Evolutionary conservation across 2,888 invertebrate genomes (phyloP).

Genomic region (Melinaea menophilus): DNA sequence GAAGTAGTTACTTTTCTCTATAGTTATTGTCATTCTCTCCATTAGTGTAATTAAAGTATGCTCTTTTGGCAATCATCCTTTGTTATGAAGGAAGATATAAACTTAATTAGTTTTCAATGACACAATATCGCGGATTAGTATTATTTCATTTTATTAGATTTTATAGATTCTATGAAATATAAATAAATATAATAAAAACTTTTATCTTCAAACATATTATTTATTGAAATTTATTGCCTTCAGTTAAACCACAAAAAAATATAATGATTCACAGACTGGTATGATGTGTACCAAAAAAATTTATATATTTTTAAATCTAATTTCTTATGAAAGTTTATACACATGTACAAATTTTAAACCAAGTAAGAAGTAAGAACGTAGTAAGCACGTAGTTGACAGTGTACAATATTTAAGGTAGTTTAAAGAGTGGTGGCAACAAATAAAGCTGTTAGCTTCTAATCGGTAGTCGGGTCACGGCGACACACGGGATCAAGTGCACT

Average conservation of each 20-base stretch:
- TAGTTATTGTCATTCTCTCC: conserved; percentile 87
- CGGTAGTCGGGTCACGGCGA: conserved; percentile 69
- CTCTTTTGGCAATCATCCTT: conserved; percentile 53
- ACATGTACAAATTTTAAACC: neutral
- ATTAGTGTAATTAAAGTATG: conserved; percentile 88
- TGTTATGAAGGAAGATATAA: conserved; percentile 27
- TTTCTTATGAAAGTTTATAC: neutral
- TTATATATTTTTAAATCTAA: neutral
- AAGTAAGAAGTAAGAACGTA: neutral
- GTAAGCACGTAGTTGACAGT: conserved; percentile 19
- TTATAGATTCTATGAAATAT: no score
- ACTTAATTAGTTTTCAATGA: conserved; percentile 20
- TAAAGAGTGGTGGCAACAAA: conserved; percentile 58
- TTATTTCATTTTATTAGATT: no score
- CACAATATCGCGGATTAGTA: no score
- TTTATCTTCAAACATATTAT: no score
- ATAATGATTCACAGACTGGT: no score
- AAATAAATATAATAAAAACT: no score
- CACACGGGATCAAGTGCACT: conserved; percentile 71
- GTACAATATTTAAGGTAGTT: conserved; percentile 31
- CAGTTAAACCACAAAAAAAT: no score
- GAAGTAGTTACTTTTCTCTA: conserved; percentile 74
- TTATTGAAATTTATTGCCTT: no score
- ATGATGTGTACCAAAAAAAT: no score
- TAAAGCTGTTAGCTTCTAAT: conserved; percentile 67